Evolutionary conservation across 1,140 invertebrate genomes (phyloP), one percentile per base, ranked within the genome.

Genomic region (Coelopa frigida): DNA sequence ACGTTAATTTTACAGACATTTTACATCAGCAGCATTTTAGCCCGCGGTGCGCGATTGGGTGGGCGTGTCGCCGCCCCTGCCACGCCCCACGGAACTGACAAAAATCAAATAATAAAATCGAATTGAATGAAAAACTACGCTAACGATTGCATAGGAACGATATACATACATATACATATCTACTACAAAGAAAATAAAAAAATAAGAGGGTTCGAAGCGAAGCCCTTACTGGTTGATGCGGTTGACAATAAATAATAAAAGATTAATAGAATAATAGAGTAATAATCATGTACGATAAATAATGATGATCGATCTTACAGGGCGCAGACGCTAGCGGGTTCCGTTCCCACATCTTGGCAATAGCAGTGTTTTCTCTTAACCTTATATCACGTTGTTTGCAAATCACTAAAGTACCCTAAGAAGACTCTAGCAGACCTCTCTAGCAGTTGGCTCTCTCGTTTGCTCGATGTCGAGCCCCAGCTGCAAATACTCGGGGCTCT

Each of bases 311-410:
- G 15, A 44, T 44, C 31, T 32, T 44, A 44, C 31, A 35, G 18
- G 31, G 26, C 26, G 23, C 14, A 40, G 32, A 22, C 10, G 1
- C 29, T n/a, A 44, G 23, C 15, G 15, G 24, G 11, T 20, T 39
- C 11, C 11, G 8, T 23, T 23, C 14, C 7, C 10, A 20, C 20
- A 42, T 15, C 26, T 29, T 24, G 21, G 40, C 17, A 42, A 41
- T 27, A 14, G 23, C 31, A 27, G 21, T 27, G 18, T 20, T n/a
- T 14, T 31, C 44, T 37, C 44, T 44, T 50, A 50, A 40, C 45
- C 31, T 40, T 50, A 50, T 50, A 50, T 50, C 48, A 50, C 48
- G 40, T 50, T 46, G 42, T 45, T 50, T 45, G 48, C 48, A 50
- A 50, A 45, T 40, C 21, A 45, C 33, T n/a, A 35, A 23, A 15